Evolutionary conservation across 1,140 invertebrate species (phyloP).

Genomic region (Bombus superbus): DNA sequence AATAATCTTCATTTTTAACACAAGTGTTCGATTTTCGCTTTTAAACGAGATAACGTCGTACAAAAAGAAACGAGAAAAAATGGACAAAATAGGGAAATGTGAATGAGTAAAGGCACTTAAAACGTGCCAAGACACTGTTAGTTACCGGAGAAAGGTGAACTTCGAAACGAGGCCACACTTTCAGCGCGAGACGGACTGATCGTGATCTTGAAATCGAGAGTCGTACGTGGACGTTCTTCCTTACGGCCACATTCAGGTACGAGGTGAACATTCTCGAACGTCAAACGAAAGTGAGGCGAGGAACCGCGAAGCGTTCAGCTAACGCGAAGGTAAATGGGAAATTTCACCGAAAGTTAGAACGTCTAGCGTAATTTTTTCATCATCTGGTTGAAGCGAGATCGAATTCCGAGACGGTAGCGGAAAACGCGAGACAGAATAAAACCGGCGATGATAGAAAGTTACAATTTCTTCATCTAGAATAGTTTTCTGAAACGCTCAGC

Average conservation of each 20-base stretch:
- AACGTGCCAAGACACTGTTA: constrained; percentile 39
- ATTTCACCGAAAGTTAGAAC: constrained; percentile 14
- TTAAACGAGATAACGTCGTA: not conserved
- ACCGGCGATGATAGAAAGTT: constrained; percentile 1
- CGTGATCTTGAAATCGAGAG: constrained; percentile 82
- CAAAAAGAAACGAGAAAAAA: not conserved
- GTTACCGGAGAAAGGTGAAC: constrained; percentile 77
- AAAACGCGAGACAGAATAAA: not conserved
- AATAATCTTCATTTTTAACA: not conserved
- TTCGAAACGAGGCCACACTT: constrained; percentile 80
- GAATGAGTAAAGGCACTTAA: constrained; percentile 49
- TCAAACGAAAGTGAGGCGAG: constrained; percentile 9
- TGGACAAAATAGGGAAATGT: not conserved
- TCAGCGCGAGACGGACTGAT: constrained; percentile 77
- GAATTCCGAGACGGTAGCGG: not conserved
- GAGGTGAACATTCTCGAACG: constrained; percentile 15
- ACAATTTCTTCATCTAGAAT: not conserved
- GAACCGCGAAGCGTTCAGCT: not conserved
- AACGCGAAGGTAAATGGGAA: constrained; percentile 16
- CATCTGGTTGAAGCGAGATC: not conserved
- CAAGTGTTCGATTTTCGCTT: not conserved
- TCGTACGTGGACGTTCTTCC: constrained; percentile 45
- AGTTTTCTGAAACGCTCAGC: not conserved
- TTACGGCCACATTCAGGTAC: not conserved
- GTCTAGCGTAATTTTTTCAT: too few relatives aligned